A percentile compares a stretch with the other conserved stretches of the same genome.
phyloP scores from a whole-genome alignment of 2,888 invertebrate genomes.

The Spilarctia lutea region DNA sequence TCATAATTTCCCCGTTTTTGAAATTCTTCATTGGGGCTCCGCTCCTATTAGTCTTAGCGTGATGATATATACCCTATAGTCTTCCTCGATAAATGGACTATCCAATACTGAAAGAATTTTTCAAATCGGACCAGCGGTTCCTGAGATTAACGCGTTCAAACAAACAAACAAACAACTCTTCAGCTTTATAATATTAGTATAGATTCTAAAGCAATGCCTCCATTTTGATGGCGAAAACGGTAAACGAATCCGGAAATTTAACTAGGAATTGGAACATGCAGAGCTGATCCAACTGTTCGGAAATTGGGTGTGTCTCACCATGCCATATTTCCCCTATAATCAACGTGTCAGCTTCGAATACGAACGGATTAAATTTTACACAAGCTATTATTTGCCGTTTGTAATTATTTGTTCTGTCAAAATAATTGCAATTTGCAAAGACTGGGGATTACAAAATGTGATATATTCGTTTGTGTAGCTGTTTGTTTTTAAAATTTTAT shows the following conservation, averaged over 20 bases:
- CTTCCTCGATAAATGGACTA: no score
- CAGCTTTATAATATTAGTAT: no score
- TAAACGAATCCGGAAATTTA: background rate
- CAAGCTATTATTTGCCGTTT: background rate
- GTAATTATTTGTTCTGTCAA: background rate
- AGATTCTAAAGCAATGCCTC: background rate
- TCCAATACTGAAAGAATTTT: no score
- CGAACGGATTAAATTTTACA: background rate
- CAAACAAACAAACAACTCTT: no score
- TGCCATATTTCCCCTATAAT: background rate
- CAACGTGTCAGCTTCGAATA: background rate
- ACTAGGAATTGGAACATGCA: background rate
- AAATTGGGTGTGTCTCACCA: background rate
- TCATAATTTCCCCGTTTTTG: no score
- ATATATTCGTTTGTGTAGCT: background rate
- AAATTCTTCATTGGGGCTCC: no score
- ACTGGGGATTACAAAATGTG: background rate
- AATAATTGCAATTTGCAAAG: background rate
- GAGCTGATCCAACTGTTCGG: background rate
- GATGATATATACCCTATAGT: no score
- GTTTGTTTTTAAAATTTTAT: background rate
- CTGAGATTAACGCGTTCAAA: no score
- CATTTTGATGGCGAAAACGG: background rate
- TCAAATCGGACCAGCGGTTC: no score
- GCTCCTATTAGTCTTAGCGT: no score